Base-by-base conservation (phyloP, 2,113 vertebrate genomes). In the Ifrita kowaldi region DNA sequence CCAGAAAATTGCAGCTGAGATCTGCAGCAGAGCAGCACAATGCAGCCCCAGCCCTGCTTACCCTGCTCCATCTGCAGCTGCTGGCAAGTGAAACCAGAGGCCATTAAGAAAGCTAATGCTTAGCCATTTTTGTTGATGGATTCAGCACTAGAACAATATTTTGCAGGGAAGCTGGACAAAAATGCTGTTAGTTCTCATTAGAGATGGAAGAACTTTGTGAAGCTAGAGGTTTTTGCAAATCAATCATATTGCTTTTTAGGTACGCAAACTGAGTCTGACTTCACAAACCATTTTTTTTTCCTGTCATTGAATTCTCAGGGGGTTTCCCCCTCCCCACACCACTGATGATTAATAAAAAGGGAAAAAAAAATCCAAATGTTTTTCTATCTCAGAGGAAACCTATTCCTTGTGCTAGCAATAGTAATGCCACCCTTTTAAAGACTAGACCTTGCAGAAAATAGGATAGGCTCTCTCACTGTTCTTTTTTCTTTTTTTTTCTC, bases 121-220 rank as follows among this genome's bases (percentile, higher is more conserved):
- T 95, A 94, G 91, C 96, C 95, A 96, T 97, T 96, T 97, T 95
- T 96, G 95, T 96, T 96, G 96, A 97, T 97, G 96, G 96, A 97
- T 96, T 97, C 93, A 96, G 95, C 84, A 93, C 87, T 90, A 96
- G 92, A 94, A 90, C 96, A 96, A 95, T 94, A 96, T 97, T 97
- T 96, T 97, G 92, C 88, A 94, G 95, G 78, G 96, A 96, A 97
- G 92, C 92, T 63, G 94, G 94, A 97, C 84, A 96, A 97, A 95
- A 96, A 92, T 93, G 90, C 91, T 94, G 90, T 95, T 96, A 97
- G 93, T 94, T 97, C 95, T 97, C 95, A 97, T 97, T 96, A 97
- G 92, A 94, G 90, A 95, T 91, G 90, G 93, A 95, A 90, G 94
- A 97, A 91, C 89, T 96, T 96, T 91, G 75, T 95, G 96, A 95